phyloP scores from a whole-genome alignment of 92 coral and sea anemone species.

The Plumapathes pennacea region DNA sequence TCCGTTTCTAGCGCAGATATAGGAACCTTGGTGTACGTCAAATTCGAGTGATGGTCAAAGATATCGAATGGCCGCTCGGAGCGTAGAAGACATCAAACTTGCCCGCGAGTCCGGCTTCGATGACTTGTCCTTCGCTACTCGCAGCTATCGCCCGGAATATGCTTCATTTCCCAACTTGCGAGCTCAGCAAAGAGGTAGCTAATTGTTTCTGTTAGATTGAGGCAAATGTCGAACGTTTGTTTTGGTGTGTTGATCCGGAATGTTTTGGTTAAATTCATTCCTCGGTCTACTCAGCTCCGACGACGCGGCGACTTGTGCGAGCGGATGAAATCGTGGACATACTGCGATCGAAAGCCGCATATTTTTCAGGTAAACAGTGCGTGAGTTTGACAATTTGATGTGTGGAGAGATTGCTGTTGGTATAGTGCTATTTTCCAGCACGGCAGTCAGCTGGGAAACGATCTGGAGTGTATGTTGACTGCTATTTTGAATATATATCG shows the following conservation, averaged over 20 bases:
- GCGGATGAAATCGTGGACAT: slow-evolving; percentile 70
- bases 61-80: too few relatives aligned
- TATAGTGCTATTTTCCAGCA: too few relatives aligned
- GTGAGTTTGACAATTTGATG: too few relatives aligned
- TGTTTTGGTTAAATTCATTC: slow-evolving; percentile 1
- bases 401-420: too few relatives aligned
- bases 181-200: slow-evolving; percentile 56
- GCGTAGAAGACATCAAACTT: too few relatives aligned
- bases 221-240: neutral
- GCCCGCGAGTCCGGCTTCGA: slow-evolving; percentile 64
- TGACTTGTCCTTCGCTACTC: slow-evolving; percentile 80
- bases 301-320: slow-evolving; percentile 54
- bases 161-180: slow-evolving; percentile 68
- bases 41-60: too few relatives aligned
- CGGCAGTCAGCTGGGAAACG: too few relatives aligned
- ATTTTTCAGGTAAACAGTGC: slow-evolving; percentile 55
- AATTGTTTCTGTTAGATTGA: neutral
- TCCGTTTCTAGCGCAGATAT: too few relatives aligned
- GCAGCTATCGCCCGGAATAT: slow-evolving; percentile 87
- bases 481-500: too few relatives aligned
- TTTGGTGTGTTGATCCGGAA: slow-evolving; percentile 16
- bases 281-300: slow-evolving; percentile 28
- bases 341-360: slow-evolving; percentile 66
- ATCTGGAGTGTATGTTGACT: too few relatives aligned
- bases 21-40: too few relatives aligned